Evolutionary conservation across 2,113 vertebrate genomes (phyloP).

Genomic region (Sinocyclocheilus maitianheensis): DNA sequence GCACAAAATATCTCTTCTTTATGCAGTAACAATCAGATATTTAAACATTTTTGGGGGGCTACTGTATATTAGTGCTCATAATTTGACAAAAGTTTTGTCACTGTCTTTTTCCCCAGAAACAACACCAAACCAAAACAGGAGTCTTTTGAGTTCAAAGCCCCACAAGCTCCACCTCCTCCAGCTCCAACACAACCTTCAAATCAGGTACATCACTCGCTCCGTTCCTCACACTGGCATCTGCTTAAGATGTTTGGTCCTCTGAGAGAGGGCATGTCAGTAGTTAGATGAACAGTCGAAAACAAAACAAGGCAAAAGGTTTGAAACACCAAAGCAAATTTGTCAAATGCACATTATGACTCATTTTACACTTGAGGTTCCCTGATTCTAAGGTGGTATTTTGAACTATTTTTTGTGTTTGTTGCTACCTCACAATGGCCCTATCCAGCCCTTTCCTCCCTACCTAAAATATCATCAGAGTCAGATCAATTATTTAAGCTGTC

Average conservation of each 20-base stretch:
- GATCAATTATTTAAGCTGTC: conserved; percentile 74
- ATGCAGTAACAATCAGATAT: too few relatives aligned
- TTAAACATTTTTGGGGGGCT: background rate
- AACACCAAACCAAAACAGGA: conserved; percentile 98
- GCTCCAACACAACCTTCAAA: conserved; percentile 69
- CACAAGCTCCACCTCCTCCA: conserved; percentile 75
- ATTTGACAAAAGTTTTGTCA: background rate
- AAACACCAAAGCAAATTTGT: background rate
- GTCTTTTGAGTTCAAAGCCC: conserved; percentile 89
- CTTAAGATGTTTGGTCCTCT: background rate
- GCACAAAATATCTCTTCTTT: too few relatives aligned
- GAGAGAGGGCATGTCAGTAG: background rate
- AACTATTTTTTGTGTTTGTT: background rate
- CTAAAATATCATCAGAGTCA: conserved; percentile 51
- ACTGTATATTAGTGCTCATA: background rate
- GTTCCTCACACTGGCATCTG: background rate
- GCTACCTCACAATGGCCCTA: conserved; percentile 59
- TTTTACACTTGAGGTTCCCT: background rate
- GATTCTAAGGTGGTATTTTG: background rate
- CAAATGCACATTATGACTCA: background rate
- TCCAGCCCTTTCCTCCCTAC: conserved; percentile 27
- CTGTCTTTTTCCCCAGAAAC: conserved; percentile 77
- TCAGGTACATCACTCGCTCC: conserved; percentile 63
- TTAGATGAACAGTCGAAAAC: background rate
- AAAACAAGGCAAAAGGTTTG: background rate